Evolutionary conservation across 2,797 vertebrate genomes (phyloP).

Genomic region (Syngnathus rostellatus): DNA sequence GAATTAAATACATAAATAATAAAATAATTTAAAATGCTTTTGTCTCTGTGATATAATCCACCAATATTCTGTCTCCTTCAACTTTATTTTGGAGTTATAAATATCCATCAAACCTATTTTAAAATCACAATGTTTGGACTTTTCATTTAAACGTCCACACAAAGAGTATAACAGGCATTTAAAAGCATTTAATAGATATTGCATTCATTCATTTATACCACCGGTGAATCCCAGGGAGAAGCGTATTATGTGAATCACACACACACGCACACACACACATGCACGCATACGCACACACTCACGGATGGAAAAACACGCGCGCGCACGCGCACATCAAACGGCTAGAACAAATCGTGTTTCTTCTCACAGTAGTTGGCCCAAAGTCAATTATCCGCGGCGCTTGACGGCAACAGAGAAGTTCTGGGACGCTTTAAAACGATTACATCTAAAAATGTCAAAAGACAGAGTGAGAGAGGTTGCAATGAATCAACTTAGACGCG

Average conservation of each 20-base stretch:
- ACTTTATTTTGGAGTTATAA: background rate
- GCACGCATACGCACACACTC: conserved; percentile 14
- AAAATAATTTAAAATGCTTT: background rate
- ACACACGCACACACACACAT: background rate
- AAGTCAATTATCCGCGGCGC: conserved; percentile 44
- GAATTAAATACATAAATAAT: background rate
- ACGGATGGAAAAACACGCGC: background rate
- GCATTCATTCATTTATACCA: background rate
- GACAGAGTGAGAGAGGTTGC: conserved; percentile 21
- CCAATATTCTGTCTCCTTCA: background rate
- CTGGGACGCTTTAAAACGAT: conserved; percentile 66
- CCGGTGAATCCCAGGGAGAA: background rate
- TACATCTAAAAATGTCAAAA: conserved; percentile 64
- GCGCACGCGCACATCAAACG: conserved; percentile 43
- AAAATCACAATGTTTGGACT: background rate
- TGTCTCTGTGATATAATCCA: background rate
- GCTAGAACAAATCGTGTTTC: conserved; percentile 84
- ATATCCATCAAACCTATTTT: background rate
- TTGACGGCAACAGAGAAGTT: conserved; percentile 40
- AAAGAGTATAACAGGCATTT: background rate
- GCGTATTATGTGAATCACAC: background rate
- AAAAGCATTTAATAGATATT: background rate
- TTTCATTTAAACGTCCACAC: background rate
- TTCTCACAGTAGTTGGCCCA: conserved; percentile 44
- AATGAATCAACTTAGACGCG: conserved; percentile 51